These are phyloP conservation scores for Leuctra nigra DNA, from an alignment of 2,888 invertebrate genomes.

Conservation along the genomic window DNA sequence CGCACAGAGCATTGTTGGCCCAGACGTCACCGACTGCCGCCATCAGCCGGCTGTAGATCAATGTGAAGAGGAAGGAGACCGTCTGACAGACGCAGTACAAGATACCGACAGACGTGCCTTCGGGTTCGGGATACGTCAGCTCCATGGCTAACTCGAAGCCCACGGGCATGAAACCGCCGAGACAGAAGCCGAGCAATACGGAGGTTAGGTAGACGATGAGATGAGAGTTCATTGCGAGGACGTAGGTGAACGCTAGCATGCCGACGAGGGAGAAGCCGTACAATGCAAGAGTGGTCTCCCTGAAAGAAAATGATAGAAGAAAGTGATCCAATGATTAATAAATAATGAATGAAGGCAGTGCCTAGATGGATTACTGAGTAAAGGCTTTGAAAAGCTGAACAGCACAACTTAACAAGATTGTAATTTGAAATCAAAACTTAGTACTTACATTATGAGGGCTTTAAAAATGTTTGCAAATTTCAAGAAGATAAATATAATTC, in stretches of 20 bases:
- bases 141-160: constrained; percentile 58
- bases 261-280: constrained; percentile 85
- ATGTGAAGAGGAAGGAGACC: constrained; percentile 7
- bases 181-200: constrained; percentile 74
- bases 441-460: no score
- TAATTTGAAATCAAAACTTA: no score
- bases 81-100: constrained; percentile 43
- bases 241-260: constrained; percentile 90
- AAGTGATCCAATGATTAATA: no score
- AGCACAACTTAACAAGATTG: no score
- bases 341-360: background rate
- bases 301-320: constrained; percentile 40
- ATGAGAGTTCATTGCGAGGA: constrained; percentile 67
- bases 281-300: constrained; percentile 84
- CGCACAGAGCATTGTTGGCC: constrained; percentile 44
- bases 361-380: background rate
- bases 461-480: no score
- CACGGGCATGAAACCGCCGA: constrained; percentile 56
- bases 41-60: constrained; percentile 16
- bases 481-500: no score
- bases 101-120: constrained; percentile 53
- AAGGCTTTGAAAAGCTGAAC: no score
- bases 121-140: constrained; percentile 52
- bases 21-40: constrained; percentile 31
- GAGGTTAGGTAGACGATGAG: constrained; percentile 80